Base-by-base conservation (phyloP, 2,888 invertebrate genomes). In the Ganaspis brasiliensis region DNA sequence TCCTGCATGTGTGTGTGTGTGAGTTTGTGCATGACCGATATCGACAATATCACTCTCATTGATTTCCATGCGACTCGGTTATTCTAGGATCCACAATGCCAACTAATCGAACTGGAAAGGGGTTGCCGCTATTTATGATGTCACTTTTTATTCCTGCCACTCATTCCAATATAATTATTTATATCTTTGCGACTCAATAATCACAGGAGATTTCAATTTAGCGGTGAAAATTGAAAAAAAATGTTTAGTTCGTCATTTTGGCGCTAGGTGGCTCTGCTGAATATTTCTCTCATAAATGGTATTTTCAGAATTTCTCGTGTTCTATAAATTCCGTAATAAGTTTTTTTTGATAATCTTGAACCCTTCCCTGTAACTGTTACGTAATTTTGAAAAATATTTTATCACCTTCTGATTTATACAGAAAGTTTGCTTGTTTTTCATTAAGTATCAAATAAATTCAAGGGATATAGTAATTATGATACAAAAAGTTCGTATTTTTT, bases 31-130 rank as follows among this genome's bases (percentile, higher is more conserved):
- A 74, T 67, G 71, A 67, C 79, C 77, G 83, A 83, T 82, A 76
- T 70, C 79, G 21, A n/a, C 71, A 77, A 74, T 79, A 81, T 80
- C 79, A 79, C 81, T 82, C 79, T 81, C 81, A 82, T 83, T 81
- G 82, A 84, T 83, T 83, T 80, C 56, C 75, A 77, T 76, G 71
- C 55, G 73, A 71, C 49, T 74, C 52, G 72, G 37, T 78, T 80
- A 76, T 80, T 80, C 73, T 59, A 72, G 72, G 52, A 74, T 77
- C 63, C 21, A 55, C 72, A 67, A 45, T 67, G 45, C 45, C 45
- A 67, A 67, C 21, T 67, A 24, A 40, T 67, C 21, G 24, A 67
- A 45, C 45, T 24, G 24, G 45, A 67, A 45, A 67, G 14, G 45
- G 24, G 40, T 40, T 24, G 63, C 16, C n/a, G 19, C 14, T 59